phyloP scores from a whole-genome alignment of 1,140 invertebrate genomes.

The Arctopsyche grandis region DNA sequence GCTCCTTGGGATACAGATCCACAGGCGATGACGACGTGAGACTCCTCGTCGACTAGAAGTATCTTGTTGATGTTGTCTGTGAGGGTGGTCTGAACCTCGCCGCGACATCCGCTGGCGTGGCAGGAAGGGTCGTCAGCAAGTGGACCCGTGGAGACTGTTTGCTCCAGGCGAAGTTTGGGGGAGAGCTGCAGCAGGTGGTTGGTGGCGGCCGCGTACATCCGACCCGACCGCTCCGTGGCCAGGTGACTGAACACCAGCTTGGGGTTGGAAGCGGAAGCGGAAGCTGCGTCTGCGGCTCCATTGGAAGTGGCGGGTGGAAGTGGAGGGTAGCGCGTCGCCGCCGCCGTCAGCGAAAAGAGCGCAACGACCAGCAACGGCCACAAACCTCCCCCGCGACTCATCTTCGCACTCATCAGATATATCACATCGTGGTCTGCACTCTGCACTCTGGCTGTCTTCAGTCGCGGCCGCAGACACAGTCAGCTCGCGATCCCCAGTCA shows the following conservation, averaged over 20 bases:
- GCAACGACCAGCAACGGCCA: neutral
- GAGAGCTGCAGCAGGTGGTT: constrained; percentile 87
- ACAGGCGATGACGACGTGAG: constrained; percentile 85
- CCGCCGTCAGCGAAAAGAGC: neutral
- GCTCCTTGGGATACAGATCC: constrained; percentile 89
- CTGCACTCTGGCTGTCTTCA: no score
- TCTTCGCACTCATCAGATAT: no score
- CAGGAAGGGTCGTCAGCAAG: constrained; percentile 87
- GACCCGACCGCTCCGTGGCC: constrained; percentile 67
- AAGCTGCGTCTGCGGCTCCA: neutral
- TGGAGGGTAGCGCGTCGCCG: constrained; percentile 6
- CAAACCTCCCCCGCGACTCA: neutral
- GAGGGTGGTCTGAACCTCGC: constrained; percentile 72
- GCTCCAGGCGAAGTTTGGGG: constrained; percentile 75
- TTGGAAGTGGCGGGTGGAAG: no score
- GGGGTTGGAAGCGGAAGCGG: constrained; percentile 33
- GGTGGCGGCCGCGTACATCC: constrained; percentile 80
- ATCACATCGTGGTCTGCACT: no score
- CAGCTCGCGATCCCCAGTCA: no score
- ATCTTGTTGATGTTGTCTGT: constrained; percentile 94
- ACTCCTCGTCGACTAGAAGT: constrained; percentile 85
- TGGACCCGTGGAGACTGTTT: constrained; percentile 76
- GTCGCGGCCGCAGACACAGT: no score
- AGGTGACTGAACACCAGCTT: constrained; percentile 61
- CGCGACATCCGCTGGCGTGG: constrained; percentile 83